Conservation (phyloP, 2,797 vertebrate genomes). For the Parambassis ranga region DNA sequence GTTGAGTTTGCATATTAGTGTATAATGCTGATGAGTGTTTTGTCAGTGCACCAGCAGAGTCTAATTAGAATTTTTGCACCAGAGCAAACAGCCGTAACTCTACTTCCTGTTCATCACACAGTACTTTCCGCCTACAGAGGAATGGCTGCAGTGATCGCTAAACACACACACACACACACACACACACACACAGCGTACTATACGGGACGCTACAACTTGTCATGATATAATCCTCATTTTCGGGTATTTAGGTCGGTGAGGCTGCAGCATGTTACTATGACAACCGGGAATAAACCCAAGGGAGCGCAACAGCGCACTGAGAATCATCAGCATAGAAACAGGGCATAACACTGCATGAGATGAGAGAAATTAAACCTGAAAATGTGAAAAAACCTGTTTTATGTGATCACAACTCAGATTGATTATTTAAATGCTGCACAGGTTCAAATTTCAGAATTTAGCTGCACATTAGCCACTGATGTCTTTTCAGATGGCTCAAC, state of each 20-base stretch:
- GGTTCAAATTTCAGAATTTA: neutral
- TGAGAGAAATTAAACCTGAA: neutral
- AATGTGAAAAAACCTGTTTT: neutral
- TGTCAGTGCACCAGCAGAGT: too few relatives aligned
- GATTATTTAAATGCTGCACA: neutral
- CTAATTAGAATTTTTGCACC: too few relatives aligned
- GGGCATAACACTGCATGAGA: neutral
- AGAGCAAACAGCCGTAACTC: conserved; percentile 71
- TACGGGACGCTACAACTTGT: conserved; percentile 18
- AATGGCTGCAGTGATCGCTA: conserved; percentile 18
- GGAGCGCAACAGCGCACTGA: conserved; percentile 20
- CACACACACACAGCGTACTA: neutral
- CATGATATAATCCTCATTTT: conserved; percentile 51
- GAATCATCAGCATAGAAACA: conserved; percentile 7
- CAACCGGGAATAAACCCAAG: conserved; percentile 46
- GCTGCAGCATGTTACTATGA: conserved; percentile 55
- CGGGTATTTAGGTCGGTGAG: conserved; percentile 57
- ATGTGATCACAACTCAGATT: neutral
- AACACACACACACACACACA: too few relatives aligned
- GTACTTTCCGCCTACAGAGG: neutral
- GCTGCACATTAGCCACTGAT: neutral
- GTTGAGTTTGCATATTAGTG: neutral
- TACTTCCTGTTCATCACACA: conserved; percentile 53
- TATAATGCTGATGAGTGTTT: neutral
- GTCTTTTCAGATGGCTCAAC: neutral